A percentile compares a stretch with the other conserved stretches of the same genome.
These are phyloP conservation scores for Aphelenchoides fujianensis DNA, from an alignment of 1,140 invertebrate species.

Conservation along the genomic window DNA sequence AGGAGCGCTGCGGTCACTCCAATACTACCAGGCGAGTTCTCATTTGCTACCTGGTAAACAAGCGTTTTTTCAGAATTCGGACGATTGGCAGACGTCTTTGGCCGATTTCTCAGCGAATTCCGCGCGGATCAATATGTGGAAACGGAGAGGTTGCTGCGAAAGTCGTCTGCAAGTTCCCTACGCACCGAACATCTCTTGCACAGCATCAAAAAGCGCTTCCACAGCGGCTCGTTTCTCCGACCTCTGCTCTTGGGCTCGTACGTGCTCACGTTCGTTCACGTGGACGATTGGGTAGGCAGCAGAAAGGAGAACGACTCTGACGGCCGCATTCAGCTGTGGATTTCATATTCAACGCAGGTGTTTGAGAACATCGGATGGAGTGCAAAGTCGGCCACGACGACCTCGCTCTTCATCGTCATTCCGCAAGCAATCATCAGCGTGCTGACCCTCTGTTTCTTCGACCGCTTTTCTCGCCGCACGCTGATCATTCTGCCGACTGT, in stretches of 20 bases:
- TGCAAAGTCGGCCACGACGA: slow-evolving; percentile 24
- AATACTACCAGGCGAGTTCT: slow-evolving; percentile 44
- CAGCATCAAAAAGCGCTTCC: slow-evolving; percentile 33
- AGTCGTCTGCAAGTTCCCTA: not conserved
- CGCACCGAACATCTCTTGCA: slow-evolving; percentile 21
- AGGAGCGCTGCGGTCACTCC: slow-evolving; percentile 31
- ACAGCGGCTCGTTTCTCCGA: slow-evolving; percentile 36
- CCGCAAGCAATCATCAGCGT: slow-evolving; percentile 43
- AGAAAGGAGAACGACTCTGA: not conserved
- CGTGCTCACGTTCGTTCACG: slow-evolving; percentile 45
- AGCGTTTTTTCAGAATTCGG: slow-evolving; percentile 32
- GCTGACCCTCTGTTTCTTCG: slow-evolving; percentile 44
- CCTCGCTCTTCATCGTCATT: slow-evolving; percentile 42
- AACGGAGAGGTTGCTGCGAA: slow-evolving; percentile 3
- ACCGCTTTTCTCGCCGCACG: slow-evolving; percentile 36
- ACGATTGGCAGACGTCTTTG: slow-evolving; percentile 44
- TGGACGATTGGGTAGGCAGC: slow-evolving; percentile 43
- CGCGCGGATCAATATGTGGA: not conserved
- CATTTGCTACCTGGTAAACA: not conserved
- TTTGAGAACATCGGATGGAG: slow-evolving; percentile 43
- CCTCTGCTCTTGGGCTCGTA: slow-evolving; percentile 42
- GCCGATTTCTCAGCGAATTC: slow-evolving; percentile 36
- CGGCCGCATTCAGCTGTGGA: slow-evolving; percentile 42
- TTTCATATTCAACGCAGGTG: slow-evolving; percentile 49
- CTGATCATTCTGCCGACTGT: slow-evolving; percentile 45